A percentile compares a stretch with the other conserved stretches of the same genome.
phyloP scores from a whole-genome alignment of 2,888 invertebrate species.

The Eupithecia pulchellata region DNA sequence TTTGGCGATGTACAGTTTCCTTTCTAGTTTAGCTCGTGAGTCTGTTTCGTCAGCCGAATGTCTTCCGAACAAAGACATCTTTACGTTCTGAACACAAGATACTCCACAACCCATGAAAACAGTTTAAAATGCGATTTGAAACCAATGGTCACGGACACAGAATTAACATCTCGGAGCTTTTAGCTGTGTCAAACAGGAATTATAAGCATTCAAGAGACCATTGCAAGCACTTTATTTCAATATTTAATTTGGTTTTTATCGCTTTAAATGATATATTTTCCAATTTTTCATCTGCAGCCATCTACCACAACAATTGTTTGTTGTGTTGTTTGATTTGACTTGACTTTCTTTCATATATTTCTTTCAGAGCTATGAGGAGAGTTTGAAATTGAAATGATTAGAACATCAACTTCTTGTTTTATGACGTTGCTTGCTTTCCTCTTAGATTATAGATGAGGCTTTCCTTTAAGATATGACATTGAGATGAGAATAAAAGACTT shows the following conservation, averaged over 20 bases:
- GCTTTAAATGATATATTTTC: background rate
- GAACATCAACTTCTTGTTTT: too few relatives aligned
- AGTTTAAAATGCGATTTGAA: constrained; percentile 40
- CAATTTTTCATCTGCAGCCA: background rate
- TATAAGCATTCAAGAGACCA: background rate
- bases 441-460: too few relatives aligned
- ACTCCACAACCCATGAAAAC: constrained; percentile 80
- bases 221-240: background rate
- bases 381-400: too few relatives aligned
- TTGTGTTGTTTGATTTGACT: too few relatives aligned
- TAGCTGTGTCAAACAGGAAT: background rate
- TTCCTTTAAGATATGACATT: too few relatives aligned
- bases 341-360: background rate
- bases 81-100: constrained; percentile 71
- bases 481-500: background rate
- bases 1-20: constrained; percentile 81
- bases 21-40: constrained; percentile 67
- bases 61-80: constrained; percentile 78
- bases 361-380: too few relatives aligned
- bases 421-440: too few relatives aligned
- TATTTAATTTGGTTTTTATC: background rate
- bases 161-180: constrained; percentile 48
- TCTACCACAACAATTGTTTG: too few relatives aligned
- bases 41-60: constrained; percentile 60
- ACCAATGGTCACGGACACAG: constrained; percentile 54